phyloP scores from a whole-genome alignment of 2,888 invertebrate species.

The Campoplex nolae region DNA sequence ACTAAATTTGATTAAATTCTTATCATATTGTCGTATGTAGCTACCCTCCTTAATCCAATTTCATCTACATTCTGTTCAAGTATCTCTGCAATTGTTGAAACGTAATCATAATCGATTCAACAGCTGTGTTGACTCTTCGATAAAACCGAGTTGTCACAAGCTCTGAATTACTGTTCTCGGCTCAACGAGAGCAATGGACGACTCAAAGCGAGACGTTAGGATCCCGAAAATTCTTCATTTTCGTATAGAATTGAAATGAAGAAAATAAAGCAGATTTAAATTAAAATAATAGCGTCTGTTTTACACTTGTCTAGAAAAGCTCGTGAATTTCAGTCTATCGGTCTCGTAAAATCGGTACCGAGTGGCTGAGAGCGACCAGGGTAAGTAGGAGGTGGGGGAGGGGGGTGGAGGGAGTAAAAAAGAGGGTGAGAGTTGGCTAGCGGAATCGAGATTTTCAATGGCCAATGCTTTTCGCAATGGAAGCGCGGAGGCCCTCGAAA shows the following conservation, averaged over 20 bases:
- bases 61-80: neutral
- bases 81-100: neutral
- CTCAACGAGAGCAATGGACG: neutral
- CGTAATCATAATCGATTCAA: neutral
- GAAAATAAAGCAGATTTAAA: too few species aligned
- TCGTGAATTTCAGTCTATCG: conserved; percentile 60
- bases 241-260: neutral
- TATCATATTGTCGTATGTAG: too few species aligned
- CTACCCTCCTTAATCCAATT: neutral
- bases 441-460: conserved; percentile 60
- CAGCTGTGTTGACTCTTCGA: neutral
- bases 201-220: neutral
- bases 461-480: conserved; percentile 46
- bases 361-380: neutral
- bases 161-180: neutral
- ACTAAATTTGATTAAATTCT: too few species aligned
- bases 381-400: neutral
- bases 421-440: conserved; percentile 38
- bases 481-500: conserved; percentile 39
- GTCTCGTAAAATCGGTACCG: conserved; percentile 39
- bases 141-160: neutral
- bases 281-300: conserved; percentile 36
- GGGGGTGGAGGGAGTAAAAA: too few species aligned
- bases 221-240: conserved; percentile 18
- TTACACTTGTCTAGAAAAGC: conserved; percentile 45